Conservation (phyloP, 2,113 vertebrate genomes). For the Cervus canadensis region DNA sequence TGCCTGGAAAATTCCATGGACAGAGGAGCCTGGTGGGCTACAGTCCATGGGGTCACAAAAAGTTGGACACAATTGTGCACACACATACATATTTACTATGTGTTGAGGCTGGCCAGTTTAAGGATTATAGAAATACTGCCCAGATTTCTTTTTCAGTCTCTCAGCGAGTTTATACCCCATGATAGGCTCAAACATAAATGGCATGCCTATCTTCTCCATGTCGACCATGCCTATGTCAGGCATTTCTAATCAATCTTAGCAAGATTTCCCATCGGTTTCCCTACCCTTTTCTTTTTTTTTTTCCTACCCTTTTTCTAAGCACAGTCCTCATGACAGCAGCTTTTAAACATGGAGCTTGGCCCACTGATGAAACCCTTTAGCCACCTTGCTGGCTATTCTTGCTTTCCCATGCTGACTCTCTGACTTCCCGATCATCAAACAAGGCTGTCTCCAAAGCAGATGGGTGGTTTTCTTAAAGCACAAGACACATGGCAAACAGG, state of each 20-base stretch:
- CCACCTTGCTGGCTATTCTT: background rate
- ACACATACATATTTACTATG: background rate
- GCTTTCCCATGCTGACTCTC: no score
- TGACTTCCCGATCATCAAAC: background rate
- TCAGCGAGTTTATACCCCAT: background rate
- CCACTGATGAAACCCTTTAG: background rate
- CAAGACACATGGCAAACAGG: background rate
- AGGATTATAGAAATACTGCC: background rate
- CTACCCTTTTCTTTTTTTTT: background rate
- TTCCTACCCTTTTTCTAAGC: background rate
- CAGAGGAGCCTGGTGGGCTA: background rate
- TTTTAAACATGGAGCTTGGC: no score
- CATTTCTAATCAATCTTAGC: background rate
- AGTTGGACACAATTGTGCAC: background rate
- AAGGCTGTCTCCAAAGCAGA: background rate
- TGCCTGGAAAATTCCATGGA: background rate
- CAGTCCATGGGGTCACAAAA: background rate
- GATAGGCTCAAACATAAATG: background rate
- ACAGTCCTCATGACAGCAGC: background rate
- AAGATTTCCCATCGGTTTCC: background rate
- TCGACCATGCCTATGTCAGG: fast-evolving
- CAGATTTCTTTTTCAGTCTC: background rate
- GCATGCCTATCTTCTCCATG: background rate
- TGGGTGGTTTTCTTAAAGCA: background rate
- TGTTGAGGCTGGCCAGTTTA: background rate